These are phyloP conservation scores for Tolypeutes matacus DNA, from an alignment of 2,797 vertebrate species.

Conservation along the genomic window DNA sequence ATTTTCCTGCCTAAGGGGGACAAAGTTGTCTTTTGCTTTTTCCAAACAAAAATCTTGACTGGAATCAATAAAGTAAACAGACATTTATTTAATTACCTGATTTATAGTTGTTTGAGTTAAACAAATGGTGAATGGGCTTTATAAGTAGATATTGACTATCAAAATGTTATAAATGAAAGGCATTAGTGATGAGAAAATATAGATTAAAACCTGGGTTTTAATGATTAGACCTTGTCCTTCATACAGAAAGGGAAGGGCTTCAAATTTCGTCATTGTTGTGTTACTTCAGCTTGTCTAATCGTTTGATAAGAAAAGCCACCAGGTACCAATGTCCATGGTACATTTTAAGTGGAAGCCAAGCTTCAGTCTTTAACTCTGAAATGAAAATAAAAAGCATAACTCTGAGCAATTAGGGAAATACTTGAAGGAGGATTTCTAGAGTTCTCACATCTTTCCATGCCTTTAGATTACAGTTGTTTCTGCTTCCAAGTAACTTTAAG, in stretches of 20 bases:
- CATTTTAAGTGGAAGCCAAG: not conserved
- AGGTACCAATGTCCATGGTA: not conserved
- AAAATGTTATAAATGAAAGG: slow-evolving; percentile 31
- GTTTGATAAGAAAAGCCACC: not conserved
- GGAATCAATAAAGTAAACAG: not conserved
- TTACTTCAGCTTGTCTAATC: not conserved
- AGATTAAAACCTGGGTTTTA: not conserved
- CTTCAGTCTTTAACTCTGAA: not conserved
- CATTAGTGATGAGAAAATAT: not conserved
- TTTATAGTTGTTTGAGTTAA: not conserved
- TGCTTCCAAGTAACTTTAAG: slow-evolving; percentile 5
- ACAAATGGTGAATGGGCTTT: not conserved
- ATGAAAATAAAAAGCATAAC: not conserved
- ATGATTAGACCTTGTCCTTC: not conserved
- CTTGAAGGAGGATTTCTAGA: not conserved
- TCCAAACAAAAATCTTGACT: not conserved
- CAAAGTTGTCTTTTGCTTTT: not conserved
- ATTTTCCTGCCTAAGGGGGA: not conserved
- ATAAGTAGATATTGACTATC: not conserved
- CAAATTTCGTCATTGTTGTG: not conserved
- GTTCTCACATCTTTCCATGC: not conserved
- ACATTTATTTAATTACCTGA: not conserved
- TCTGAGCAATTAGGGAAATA: not conserved
- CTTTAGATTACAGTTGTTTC: not conserved
- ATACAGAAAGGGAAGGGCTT: not conserved